Evolutionary conservation across 2,888 invertebrate species (phyloP).

Genomic region (Leistus spinibarbis): DNA sequence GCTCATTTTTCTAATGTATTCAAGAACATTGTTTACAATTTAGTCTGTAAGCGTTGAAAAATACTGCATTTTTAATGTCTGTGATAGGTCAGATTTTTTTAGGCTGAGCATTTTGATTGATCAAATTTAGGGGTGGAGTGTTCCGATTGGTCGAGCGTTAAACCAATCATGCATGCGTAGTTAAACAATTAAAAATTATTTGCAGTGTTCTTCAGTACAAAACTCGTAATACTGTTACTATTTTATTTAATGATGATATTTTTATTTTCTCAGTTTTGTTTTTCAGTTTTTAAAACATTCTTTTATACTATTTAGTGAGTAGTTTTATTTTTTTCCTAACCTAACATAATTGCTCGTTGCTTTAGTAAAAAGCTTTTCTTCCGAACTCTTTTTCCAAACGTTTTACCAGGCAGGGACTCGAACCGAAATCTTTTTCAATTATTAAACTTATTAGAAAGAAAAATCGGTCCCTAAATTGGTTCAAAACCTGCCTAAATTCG

Average conservation of each 20-base stretch:
- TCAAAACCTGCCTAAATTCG: not conserved
- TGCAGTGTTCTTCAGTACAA: conserved; percentile 2
- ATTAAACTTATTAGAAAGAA: conserved; percentile 11
- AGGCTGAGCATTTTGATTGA: not conserved
- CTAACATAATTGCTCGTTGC: conserved; percentile 51
- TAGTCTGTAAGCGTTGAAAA: not conserved
- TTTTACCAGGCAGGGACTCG: conserved; percentile 57
- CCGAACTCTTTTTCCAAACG: conserved; percentile 50
- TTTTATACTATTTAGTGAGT: conserved; percentile 30
- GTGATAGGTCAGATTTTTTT: not conserved
- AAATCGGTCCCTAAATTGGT: not conserved
- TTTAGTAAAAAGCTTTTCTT: conserved; percentile 53
- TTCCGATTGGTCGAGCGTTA: not conserved
- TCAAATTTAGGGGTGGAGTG: not conserved
- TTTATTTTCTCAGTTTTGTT: not conserved
- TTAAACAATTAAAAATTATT: not conserved
- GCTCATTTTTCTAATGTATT: conserved; percentile 10
- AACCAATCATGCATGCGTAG: not conserved
- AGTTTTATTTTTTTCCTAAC: conserved; percentile 28
- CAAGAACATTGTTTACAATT: conserved; percentile 26
- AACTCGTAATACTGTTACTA: not conserved
- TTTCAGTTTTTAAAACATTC: not conserved
- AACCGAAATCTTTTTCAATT: conserved; percentile 52
- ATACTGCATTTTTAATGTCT: not conserved
- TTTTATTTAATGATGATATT: not conserved